Evolutionary conservation across 2,888 invertebrate species (phyloP).

Genomic region (Sinotaia quadrata): DNA sequence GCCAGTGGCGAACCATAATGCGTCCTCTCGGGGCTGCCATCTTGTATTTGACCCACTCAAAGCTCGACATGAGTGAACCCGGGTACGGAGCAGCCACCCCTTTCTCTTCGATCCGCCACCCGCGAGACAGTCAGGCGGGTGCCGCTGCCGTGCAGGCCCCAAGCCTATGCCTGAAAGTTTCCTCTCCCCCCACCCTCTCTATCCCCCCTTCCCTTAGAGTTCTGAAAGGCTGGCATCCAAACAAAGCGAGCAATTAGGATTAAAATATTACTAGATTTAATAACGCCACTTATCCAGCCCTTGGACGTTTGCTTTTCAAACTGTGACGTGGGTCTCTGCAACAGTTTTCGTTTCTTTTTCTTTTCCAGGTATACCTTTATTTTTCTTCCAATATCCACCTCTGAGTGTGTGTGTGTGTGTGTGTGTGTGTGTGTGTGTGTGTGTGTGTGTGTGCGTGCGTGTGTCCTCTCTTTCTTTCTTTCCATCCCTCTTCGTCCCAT

Average conservation of each 20-base stretch:
- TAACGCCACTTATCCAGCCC: conserved; percentile 1
- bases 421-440: no score
- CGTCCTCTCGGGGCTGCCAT: conserved; percentile 21
- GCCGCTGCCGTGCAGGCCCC: no score
- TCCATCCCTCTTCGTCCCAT: neutral
- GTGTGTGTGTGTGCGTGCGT: no score
- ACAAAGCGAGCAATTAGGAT: conserved; percentile 27
- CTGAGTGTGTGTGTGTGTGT: no score
- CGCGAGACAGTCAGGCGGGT: conserved; percentile 26
- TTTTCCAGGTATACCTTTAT: no score
- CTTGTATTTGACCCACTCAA: conserved; percentile 18
- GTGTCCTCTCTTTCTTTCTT: no score
- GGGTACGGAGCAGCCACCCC: conserved; percentile 20
- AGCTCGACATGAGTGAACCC: conserved; percentile 15
- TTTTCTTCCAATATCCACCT: no score
- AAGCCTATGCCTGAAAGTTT: neutral
- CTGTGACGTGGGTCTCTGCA: neutral
- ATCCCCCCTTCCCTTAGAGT: neutral
- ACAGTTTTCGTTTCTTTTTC: no score
- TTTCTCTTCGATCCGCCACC: conserved; percentile 12
- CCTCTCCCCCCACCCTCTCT: neutral
- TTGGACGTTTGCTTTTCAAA: neutral
- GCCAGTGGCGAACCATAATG: conserved; percentile 9
- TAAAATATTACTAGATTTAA: conserved; percentile 26
- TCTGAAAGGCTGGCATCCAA: conserved; percentile 3